Evolutionary conservation across 2,113 vertebrate genomes (phyloP).

Genomic region (Tupaia tana): DNA sequence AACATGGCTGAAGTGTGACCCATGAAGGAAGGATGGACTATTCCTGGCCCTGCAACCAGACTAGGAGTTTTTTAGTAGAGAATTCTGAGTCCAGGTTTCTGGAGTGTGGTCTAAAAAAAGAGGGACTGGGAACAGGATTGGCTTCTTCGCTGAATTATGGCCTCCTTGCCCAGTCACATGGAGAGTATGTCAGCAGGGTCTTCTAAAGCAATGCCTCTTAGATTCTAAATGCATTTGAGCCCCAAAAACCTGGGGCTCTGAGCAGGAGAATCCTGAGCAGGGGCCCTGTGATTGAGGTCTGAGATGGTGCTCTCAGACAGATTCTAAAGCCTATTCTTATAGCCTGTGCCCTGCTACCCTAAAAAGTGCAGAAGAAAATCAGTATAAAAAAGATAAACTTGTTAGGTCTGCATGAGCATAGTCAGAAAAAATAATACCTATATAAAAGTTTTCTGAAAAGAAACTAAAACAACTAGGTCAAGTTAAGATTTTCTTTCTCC

Average conservation of each 20-base stretch:
- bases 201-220: not conserved
- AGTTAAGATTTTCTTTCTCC: not conserved
- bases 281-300: accelerated
- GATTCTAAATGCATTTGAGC: not conserved
- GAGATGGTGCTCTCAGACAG: not conserved
- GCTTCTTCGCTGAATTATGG: not conserved
- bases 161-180: not conserved
- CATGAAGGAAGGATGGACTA: not conserved
- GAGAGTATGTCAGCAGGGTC: not conserved
- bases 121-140: not conserved
- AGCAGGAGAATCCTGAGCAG: too few species aligned
- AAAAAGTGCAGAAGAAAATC: not conserved
- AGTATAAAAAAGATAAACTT: not conserved
- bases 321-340: not conserved
- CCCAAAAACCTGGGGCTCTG: not conserved
- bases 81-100: not conserved
- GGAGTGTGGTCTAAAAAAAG: not conserved
- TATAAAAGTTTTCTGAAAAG: conserved; percentile 3
- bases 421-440: not conserved
- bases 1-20: not conserved
- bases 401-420: not conserved
- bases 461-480: not conserved
- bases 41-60: not conserved
- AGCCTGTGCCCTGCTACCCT: not conserved
- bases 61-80: not conserved